These are phyloP conservation scores for Pseudomyrmex sp. DNA, from an alignment of 1,140 invertebrate genomes.

Conservation along the genomic window DNA sequence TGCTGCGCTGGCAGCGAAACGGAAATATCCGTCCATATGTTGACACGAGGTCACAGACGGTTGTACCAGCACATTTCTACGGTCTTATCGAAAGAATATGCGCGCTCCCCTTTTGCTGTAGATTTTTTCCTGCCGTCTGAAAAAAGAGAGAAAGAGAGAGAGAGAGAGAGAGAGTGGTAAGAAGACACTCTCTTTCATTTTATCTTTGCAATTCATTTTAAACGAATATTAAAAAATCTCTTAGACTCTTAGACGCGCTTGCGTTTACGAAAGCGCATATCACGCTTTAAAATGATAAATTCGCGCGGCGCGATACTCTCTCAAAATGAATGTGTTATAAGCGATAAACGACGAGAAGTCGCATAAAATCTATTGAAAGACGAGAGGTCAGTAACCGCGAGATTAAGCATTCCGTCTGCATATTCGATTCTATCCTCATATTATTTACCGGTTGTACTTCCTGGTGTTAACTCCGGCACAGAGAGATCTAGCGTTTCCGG, in stretches of 20 bases:
- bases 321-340: not conserved
- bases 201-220: not conserved
- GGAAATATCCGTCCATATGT: constrained; percentile 73
- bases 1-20: constrained; percentile 26
- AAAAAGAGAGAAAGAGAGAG: not conserved
- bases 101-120: constrained; percentile 27
- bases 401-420: constrained; percentile 73
- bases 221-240: not conserved
- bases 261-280: not conserved
- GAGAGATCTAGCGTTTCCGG: constrained; percentile 68
- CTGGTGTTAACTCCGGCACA: constrained; percentile 66
- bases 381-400: constrained; percentile 69
- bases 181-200: not conserved
- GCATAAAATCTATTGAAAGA: constrained; percentile 64
- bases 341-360: constrained; percentile 57
- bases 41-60: constrained; percentile 66
- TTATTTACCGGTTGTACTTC: constrained; percentile 75
- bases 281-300: constrained; percentile 1
- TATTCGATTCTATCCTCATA: constrained; percentile 68
- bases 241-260: not conserved
- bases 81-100: constrained; percentile 65
- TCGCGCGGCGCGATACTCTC: not conserved
- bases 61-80: constrained; percentile 27
- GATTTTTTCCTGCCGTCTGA: constrained; percentile 35
- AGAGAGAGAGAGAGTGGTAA: too few relatives aligned